Evolutionary conservation across 2,797 vertebrate genomes (phyloP).

Genomic region (Aplochiton taeniatus): DNA sequence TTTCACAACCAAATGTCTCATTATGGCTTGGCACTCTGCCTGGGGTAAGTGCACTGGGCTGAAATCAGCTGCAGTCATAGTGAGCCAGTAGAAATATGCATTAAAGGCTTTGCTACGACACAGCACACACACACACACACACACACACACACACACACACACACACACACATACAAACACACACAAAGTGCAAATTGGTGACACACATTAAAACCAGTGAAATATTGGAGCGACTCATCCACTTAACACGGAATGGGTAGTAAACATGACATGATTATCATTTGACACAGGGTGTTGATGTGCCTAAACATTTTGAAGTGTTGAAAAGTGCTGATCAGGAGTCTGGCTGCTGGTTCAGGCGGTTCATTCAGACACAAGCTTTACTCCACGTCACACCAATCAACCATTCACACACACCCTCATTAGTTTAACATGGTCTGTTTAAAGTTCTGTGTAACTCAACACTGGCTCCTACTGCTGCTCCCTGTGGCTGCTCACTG

Average conservation of each 20-base stretch:
- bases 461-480: too few relatives aligned
- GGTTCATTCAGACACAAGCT: too few relatives aligned
- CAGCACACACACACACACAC: constrained; percentile 20
- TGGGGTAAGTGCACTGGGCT: constrained; percentile 63
- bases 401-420: too few relatives aligned
- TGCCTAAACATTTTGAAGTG: constrained; percentile 47
- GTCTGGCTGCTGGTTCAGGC: constrained; percentile 22
- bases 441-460: too few relatives aligned
- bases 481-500: too few relatives aligned
- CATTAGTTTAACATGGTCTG: too few relatives aligned
- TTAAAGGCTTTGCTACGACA: constrained; percentile 32
- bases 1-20: constrained; percentile 75
- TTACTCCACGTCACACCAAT: too few relatives aligned
- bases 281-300: constrained; percentile 35
- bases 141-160: constrained; percentile 22
- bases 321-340: constrained; percentile 21
- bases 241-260: constrained; percentile 57
- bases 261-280: constrained; percentile 58
- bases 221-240: constrained; percentile 35
- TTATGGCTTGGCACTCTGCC: constrained; percentile 71
- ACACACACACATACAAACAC: constrained; percentile 29
- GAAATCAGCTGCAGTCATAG: constrained; percentile 65
- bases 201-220: constrained; percentile 51
- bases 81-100: constrained; percentile 57
- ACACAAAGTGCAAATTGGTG: constrained; percentile 44